Percentiles rank a stretch among this genome's conserved stretches.
These are phyloP conservation scores for Amiota communis DNA, from an alignment of 2,888 invertebrate genomes.

Conservation along the genomic window DNA sequence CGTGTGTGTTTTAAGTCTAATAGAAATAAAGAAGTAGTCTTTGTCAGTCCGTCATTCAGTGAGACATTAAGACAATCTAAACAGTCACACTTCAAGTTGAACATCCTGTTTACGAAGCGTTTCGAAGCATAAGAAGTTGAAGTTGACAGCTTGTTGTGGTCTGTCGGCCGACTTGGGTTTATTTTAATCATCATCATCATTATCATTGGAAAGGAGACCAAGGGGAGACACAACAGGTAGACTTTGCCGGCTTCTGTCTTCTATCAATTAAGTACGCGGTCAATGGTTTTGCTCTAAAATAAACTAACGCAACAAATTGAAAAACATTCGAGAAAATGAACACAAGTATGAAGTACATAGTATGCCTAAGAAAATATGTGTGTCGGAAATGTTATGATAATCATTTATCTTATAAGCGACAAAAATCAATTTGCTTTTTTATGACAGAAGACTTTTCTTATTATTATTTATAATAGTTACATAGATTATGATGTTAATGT, in stretches of 20 bases:
- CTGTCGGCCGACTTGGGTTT: too few species aligned
- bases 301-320: too few species aligned
- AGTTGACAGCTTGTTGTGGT: background rate
- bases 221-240: background rate
- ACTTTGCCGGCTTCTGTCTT: background rate
- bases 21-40: background rate
- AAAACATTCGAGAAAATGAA: background rate
- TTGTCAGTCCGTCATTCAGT: background rate
- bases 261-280: constrained; percentile 5
- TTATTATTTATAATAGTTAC: too few species aligned
- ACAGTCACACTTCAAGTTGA: background rate
- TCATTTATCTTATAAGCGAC: constrained; percentile 11
- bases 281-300: background rate
- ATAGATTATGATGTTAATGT: constrained; percentile 14
- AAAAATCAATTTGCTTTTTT: constrained; percentile 4
- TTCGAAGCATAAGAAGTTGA: background rate
- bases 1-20: background rate
- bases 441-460: background rate
- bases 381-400: constrained; percentile 14
- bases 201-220: background rate
- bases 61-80: too few species aligned
- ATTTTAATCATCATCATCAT: too few species aligned
- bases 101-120: constrained; percentile 12
- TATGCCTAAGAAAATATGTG: background rate
- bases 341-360: too few species aligned